Percentiles rank a stretch among this genome's conserved stretches.
Evolutionary conservation across 2,797 vertebrate species (phyloP).

Genomic region (Natrix natrix): DNA sequence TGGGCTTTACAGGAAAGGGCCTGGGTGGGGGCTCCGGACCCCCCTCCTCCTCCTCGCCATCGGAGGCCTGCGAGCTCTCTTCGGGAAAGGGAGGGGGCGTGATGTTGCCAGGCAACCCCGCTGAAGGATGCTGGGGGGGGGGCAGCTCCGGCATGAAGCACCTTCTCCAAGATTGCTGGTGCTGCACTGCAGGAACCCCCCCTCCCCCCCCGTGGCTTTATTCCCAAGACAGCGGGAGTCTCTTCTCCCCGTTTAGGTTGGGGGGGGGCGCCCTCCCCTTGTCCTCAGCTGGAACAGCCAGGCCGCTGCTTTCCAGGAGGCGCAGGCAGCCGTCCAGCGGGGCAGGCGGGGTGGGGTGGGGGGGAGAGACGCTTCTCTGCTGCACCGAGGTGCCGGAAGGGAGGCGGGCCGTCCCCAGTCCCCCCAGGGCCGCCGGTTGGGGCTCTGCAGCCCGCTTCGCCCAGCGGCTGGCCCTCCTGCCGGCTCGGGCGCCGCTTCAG

Average conservation of each 20-base stretch:
- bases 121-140: neutral
- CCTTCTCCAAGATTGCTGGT: neutral
- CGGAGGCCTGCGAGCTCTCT: neutral
- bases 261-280: too few relatives aligned
- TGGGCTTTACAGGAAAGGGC: neutral
- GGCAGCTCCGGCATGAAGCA: neutral
- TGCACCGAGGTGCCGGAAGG: neutral
- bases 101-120: constrained; percentile 7
- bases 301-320: neutral
- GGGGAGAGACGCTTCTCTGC: too few relatives aligned
- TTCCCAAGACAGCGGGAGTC: neutral
- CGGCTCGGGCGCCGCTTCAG: neutral
- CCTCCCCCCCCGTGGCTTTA: neutral
- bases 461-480: neutral
- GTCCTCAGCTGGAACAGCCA: neutral
- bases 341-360: neutral
- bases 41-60: neutral
- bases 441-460: neutral
- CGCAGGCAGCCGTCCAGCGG: neutral
- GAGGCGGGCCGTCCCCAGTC: neutral
- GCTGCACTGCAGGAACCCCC: neutral
- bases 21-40: neutral
- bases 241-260: neutral
- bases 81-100: neutral
- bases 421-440: too few relatives aligned